Evolutionary conservation across 2,113 vertebrate genomes (phyloP).

Genomic region (Lagopus muta): DNA sequence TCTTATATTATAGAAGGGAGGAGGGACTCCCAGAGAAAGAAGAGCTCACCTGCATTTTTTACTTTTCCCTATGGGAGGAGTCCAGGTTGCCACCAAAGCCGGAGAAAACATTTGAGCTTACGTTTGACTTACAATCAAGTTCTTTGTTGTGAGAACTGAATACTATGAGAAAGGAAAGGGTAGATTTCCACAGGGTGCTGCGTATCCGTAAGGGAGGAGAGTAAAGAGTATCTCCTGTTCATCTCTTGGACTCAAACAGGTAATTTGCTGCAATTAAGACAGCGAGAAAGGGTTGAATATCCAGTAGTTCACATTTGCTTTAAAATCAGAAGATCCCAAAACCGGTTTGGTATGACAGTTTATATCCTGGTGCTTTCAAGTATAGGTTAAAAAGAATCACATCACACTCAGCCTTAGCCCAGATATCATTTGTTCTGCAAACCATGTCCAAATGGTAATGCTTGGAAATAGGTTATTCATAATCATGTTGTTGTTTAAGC

Average conservation of each 20-base stretch:
- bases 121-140: neutral
- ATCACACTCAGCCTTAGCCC: neutral
- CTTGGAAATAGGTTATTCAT: conserved; percentile 48
- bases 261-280: conserved; percentile 5
- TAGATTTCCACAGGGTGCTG: neutral
- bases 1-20: neutral
- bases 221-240: conserved; percentile 14
- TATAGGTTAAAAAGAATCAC: neutral
- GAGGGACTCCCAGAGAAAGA: neutral
- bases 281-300: neutral
- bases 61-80: neutral
- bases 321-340: neutral
- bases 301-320: neutral
- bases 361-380: conserved; percentile 21
- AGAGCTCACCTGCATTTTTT: neutral
- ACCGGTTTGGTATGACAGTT: neutral
- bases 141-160: conserved; percentile 42
- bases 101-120: conserved; percentile 27
- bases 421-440: conserved; percentile 27
- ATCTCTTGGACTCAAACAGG: neutral
- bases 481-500: conserved; percentile 55
- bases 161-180: conserved; percentile 26
- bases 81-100: neutral
- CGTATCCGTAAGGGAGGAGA: accelerated
- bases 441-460: neutral